Evolutionary conservation across 2,797 vertebrate genomes (phyloP), one percentile per base, ranked within the genome.

Genomic region (Rhynchotus rufescens): DNA sequence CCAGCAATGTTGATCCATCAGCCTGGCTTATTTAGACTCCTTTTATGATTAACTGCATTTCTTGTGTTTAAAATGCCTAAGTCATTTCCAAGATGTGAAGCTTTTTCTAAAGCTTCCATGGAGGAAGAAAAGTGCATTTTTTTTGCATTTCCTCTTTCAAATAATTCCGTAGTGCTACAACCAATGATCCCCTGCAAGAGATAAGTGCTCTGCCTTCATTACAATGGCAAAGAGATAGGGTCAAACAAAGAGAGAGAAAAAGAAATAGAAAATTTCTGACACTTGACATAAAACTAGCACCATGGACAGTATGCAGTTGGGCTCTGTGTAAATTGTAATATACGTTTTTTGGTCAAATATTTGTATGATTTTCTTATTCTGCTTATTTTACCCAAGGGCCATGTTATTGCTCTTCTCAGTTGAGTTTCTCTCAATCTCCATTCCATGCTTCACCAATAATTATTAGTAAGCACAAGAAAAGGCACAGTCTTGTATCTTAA

Each of bases 361-460:
- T 10, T 10, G 15, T 7, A 4, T 10, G 42, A 20, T 36, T 76
- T 81, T 62, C 36, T 12, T 30, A 47, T 47, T 47, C 19, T 47
- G 19, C 30, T 78, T 57, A 44, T 64, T 83, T 80, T 80, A 26
- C 61, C 47, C 38, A 20, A 32, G 47, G 56, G 65, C 21, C 59
- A 40, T 22, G 0, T 47, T 21, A 23, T 4, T 66, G 44, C 17
- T 64, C 25, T 47, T 81, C 44, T 61, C 73, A 67, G 77, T n/a
- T 64, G 59, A 66, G 32, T 14, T 64, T 36, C 44, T 62, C 71
- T 60, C 69, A 26, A 49, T 23, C 21, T 83, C 45, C 40, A 9
- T 44, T 94, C 85, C 57, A 80, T 52, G n/a, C 23, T 30, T 9
- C 54, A 51, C 71, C 74, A 91, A 85, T 87, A 62, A 92, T 80